Conservation (phyloP, 2,797 vertebrate genomes). For the Huso huso region DNA sequence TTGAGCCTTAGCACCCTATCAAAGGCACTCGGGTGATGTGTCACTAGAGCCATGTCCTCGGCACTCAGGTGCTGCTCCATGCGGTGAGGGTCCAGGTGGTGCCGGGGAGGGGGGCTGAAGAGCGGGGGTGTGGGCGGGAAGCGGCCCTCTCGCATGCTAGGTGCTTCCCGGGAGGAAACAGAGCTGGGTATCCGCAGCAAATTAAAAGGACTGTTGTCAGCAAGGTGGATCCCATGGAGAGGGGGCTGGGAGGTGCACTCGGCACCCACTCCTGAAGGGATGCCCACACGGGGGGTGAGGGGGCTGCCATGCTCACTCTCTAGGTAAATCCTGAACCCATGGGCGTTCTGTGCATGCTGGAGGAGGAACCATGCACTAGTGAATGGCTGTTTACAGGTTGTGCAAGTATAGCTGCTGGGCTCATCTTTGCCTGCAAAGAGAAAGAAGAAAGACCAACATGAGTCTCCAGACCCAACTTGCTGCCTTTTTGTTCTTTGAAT, state of each 20-base stretch:
- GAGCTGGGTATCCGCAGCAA: conserved; percentile 93
- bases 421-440: conserved; percentile 75
- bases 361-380: conserved; percentile 79
- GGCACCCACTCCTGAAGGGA: conserved; percentile 86
- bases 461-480: conserved; percentile 9
- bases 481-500: no score
- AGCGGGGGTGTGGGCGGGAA: conserved; percentile 96
- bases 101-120: conserved; percentile 95
- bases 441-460: conserved; percentile 54
- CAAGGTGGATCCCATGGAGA: conserved; percentile 96
- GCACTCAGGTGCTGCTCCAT: conserved; percentile 88
- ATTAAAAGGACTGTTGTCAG: conserved; percentile 97
- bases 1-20: conserved; percentile 78
- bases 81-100: conserved; percentile 93
- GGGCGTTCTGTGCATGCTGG: conserved; percentile 76
- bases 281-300: conserved; percentile 91
- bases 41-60: conserved; percentile 96
- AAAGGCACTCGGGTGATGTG: conserved; percentile 87
- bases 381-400: conserved; percentile 80
- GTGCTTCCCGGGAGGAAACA: conserved; percentile 83
- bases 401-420: conserved; percentile 79
- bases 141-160: conserved; percentile 79
- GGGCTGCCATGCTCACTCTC: conserved; percentile 80
- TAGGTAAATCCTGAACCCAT: conserved; percentile 78
- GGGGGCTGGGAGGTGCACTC: conserved; percentile 93